Conservation (phyloP, 2,888 invertebrate species). For the Polylopha cassiicola region DNA sequence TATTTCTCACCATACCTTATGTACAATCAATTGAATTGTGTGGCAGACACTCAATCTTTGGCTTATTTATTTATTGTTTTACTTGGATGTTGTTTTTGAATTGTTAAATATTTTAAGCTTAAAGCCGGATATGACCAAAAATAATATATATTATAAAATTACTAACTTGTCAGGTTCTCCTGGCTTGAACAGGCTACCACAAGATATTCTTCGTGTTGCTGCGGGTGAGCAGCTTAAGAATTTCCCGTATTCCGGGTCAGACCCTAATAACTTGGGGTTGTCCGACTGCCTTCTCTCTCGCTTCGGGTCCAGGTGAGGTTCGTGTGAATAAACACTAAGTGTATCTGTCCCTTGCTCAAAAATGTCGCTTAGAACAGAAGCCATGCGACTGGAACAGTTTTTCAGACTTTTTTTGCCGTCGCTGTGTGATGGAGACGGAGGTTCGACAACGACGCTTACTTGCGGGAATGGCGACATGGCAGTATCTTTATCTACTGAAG, state of each 20-base stretch:
- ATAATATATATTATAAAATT: constrained; percentile 4
- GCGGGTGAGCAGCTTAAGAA: constrained; percentile 87
- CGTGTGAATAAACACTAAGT: constrained; percentile 62
- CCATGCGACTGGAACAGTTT: constrained; percentile 61
- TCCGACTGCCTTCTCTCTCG: constrained; percentile 71
- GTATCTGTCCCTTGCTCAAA: constrained; percentile 66
- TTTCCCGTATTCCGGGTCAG: constrained; percentile 80
- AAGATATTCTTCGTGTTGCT: constrained; percentile 92
- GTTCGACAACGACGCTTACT: constrained; percentile 85
- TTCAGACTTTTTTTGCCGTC: constrained; percentile 74
- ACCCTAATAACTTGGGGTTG: constrained; percentile 79
- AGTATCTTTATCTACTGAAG: constrained; percentile 20
- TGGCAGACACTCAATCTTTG: no score
- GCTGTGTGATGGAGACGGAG: constrained; percentile 83
- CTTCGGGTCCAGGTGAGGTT: constrained; percentile 63
- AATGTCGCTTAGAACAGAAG: constrained; percentile 65
- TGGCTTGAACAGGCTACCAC: constrained; percentile 90
- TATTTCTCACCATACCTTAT: no score
- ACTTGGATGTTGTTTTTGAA: no score
- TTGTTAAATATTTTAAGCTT: no score
- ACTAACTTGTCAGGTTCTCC: constrained; percentile 80
- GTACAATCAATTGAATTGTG: no score
- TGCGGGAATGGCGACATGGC: constrained; percentile 70
- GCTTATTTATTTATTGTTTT: no score
- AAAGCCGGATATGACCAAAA: constrained; percentile 1